Evolutionary conservation across 2,888 invertebrate genomes (phyloP).

Genomic region (Epinotia ramella): DNA sequence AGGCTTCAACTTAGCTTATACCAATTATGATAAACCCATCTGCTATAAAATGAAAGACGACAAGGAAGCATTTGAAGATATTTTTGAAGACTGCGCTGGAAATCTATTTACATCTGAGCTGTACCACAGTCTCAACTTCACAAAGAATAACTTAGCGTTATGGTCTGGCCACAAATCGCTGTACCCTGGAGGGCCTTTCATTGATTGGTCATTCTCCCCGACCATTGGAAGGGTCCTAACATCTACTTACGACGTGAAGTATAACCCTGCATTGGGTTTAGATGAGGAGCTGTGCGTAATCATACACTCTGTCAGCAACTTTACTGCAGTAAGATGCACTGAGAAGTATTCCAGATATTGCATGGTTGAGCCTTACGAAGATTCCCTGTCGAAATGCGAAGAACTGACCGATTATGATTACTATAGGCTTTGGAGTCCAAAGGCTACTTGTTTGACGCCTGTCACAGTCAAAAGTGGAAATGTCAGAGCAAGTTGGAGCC

Average conservation of each 20-base stretch:
- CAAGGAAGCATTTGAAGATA: slow-evolving; percentile 70
- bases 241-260: slow-evolving; percentile 60
- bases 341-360: slow-evolving; percentile 74
- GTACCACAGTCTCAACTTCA: slow-evolving; percentile 63
- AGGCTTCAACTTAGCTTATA: slow-evolving; percentile 66
- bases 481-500: slow-evolving; percentile 74
- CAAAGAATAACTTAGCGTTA: slow-evolving; percentile 59
- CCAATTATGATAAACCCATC: slow-evolving; percentile 56
- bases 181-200: slow-evolving; percentile 76
- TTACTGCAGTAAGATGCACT: slow-evolving; percentile 68
- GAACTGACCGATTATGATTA: slow-evolving; percentile 57
- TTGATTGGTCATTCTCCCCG: slow-evolving; percentile 72
- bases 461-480: slow-evolving; percentile 62
- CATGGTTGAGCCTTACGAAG: slow-evolving; percentile 67
- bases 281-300: slow-evolving; percentile 71
- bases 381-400: slow-evolving; percentile 55
- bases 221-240: slow-evolving; percentile 61
- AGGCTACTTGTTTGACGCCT: slow-evolving; percentile 66
- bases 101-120: slow-evolving; percentile 69
- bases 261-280: slow-evolving; percentile 54
- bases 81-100: slow-evolving; percentile 70
- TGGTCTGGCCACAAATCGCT: slow-evolving; percentile 77
- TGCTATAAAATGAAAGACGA: slow-evolving; percentile 74
- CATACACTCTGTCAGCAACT: slow-evolving; percentile 64
- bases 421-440: slow-evolving; percentile 69